Conservation (phyloP, 2,797 vertebrate genomes). For the Tadarida brasiliensis region DNA sequence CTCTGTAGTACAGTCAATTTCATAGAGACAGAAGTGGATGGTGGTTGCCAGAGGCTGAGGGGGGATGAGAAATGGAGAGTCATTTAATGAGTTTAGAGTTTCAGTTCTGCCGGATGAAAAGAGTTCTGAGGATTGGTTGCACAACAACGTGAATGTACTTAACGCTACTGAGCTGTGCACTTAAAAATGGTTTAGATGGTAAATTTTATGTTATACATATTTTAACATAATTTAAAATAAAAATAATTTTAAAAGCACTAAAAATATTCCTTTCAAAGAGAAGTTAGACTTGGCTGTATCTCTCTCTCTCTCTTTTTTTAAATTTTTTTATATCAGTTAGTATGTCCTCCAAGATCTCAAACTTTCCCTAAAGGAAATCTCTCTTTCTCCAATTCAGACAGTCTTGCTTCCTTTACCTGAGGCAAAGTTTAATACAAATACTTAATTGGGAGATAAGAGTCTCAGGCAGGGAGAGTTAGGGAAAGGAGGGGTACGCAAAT, state of each 20-base stretch:
- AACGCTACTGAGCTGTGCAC: neutral
- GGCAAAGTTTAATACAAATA: conserved; percentile 1
- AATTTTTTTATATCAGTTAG: neutral
- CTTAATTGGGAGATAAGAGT: neutral
- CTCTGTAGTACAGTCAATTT: neutral
- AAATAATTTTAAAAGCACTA: neutral
- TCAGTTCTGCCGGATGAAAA: conserved; percentile 17
- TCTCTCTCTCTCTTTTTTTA: neutral
- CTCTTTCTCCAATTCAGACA: neutral
- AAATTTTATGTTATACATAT: conserved; percentile 48
- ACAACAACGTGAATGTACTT: neutral
- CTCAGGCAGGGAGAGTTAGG: neutral
- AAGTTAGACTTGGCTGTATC: conserved; percentile 26
- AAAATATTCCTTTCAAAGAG: conserved; percentile 30
- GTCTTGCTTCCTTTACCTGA: neutral
- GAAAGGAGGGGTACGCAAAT: neutral
- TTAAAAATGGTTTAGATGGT: conserved; percentile 18
- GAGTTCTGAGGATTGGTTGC: neutral
- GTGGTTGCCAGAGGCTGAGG: neutral
- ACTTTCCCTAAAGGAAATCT: neutral
- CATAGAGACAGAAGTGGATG: neutral
- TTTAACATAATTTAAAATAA: conserved; percentile 39
- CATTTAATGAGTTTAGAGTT: neutral
- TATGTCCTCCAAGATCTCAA: neutral
- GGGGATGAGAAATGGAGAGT: neutral